These are phyloP conservation scores for Sorex araneus DNA, from an alignment of 2,113 vertebrate genomes.

Conservation along the genomic window DNA sequence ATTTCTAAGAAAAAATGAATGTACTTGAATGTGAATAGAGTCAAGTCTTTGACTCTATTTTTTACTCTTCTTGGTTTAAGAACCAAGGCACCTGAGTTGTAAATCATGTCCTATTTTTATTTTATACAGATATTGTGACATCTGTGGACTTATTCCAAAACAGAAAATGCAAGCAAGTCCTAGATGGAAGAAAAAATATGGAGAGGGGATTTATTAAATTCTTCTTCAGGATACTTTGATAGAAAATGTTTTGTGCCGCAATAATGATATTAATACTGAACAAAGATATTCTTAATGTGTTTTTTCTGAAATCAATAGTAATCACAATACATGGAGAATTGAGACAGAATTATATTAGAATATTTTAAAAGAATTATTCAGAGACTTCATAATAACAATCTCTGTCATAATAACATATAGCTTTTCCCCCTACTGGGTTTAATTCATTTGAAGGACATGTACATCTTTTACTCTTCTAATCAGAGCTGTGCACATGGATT, in stretches of 20 bases:
- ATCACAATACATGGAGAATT: neutral
- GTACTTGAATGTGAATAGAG: conserved; percentile 20
- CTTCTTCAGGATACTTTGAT: conserved; percentile 6
- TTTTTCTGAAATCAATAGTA: conserved; percentile 44
- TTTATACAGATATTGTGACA: conserved; percentile 1
- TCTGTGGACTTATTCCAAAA: conserved; percentile 17
- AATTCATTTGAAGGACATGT: conserved; percentile 65
- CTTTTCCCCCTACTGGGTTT: neutral
- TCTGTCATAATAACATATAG: conserved; percentile 63
- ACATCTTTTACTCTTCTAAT: conserved; percentile 59
- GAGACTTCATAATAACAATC: conserved; percentile 63
- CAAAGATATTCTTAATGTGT: neutral
- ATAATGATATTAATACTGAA: conserved; percentile 4
- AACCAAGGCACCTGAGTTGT: neutral
- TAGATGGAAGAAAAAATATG: neutral
- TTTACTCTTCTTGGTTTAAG: too few species aligned
- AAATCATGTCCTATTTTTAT: neutral
- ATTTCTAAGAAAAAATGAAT: conserved; percentile 22
- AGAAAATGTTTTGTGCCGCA: conserved; percentile 10
- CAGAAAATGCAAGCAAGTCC: conserved; percentile 53
- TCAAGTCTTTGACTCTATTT: too few species aligned
- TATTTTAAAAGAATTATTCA: conserved; percentile 20
- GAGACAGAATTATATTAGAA: conserved; percentile 44
- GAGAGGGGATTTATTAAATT: conserved; percentile 49
- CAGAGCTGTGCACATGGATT: conserved; percentile 64